Base-by-base conservation (phyloP, 2,113 vertebrate genomes). In the Aphyosemion australe region DNA sequence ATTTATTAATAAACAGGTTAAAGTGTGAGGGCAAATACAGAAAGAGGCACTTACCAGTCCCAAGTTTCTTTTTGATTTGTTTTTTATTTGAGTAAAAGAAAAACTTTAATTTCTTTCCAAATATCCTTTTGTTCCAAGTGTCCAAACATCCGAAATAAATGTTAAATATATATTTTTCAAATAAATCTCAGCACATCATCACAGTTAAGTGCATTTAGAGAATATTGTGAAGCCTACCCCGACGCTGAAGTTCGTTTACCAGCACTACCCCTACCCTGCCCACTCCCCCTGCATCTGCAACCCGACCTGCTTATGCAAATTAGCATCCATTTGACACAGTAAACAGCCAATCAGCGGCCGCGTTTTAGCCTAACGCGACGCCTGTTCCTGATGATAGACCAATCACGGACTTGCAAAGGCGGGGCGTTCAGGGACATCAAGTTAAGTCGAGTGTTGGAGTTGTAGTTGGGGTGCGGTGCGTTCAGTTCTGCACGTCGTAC, bases 401-500 rank as follows among this genome's bases (percentile, higher is more conserved):
- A 89, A 91, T 92, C 1, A 19, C 18, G 13, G 1, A 11, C 0
- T 3, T 0, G 0, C 0, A 3, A 4, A 42, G 85, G 85, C 31
- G 84, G 56, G 45, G 49, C 2, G 2, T 59, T 12, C 21, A 0
- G 16, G 16, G 13, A 19, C 55, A 79, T 62, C 39, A 76, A n/a
- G 87, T 79, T 88, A 6, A 18, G 70, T 62, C 65, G 76, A 71
- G 45, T 61, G 56, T 32, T 42, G 6, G 80, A 78, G 90, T 91
- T 90, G 88, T 90, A 91, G 92, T 84, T 91, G 91, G 92, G 93
- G 93, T 92, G 94, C 92, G 91, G 95, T 85, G 94, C 95, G 95
- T 96, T 96, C 95, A 83, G 80, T 95, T 96, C 88, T 93, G 95
- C 95, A 96, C 95, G 95, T 97, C 95, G 88, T 93, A 93, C 92